Evolutionary conservation across 2,797 vertebrate genomes (phyloP).

Genomic region (Graptemys geographica): DNA sequence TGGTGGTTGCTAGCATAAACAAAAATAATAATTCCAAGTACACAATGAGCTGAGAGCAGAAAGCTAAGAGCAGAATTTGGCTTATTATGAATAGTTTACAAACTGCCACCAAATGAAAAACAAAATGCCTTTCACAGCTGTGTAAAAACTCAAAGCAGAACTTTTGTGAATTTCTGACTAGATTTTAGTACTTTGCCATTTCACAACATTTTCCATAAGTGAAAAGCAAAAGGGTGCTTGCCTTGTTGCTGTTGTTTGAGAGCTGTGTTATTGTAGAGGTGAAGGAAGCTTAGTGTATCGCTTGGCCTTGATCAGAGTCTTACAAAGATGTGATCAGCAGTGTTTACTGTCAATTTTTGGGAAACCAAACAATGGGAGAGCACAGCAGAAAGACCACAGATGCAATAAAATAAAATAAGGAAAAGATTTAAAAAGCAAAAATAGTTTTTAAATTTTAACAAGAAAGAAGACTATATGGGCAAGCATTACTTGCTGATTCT

Average conservation of each 20-base stretch:
- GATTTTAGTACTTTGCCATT: neutral
- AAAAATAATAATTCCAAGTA: neutral
- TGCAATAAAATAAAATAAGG: neutral
- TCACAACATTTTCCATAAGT: conserved; percentile 2
- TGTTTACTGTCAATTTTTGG: conserved; percentile 19
- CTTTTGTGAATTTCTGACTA: conserved; percentile 49
- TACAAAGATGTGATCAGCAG: conserved; percentile 17
- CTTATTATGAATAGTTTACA: neutral
- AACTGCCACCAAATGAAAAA: neutral
- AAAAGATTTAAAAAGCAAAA: neutral
- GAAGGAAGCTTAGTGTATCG: neutral
- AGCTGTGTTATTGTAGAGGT: neutral
- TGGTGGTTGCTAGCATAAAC: neutral
- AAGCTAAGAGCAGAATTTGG: neutral
- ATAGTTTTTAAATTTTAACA: neutral
- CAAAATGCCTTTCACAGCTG: neutral
- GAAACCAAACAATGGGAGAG: conserved; percentile 5
- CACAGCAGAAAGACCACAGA: conserved; percentile 27
- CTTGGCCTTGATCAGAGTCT: conserved; percentile 1
- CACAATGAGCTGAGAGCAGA: neutral
- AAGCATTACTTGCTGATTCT: neutral
- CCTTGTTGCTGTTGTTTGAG: neutral
- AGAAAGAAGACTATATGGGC: neutral
- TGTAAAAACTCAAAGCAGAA: neutral
- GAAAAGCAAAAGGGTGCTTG: neutral